Base-by-base conservation (phyloP, 2,888 invertebrate species). In the Chymomyza amoena region DNA sequence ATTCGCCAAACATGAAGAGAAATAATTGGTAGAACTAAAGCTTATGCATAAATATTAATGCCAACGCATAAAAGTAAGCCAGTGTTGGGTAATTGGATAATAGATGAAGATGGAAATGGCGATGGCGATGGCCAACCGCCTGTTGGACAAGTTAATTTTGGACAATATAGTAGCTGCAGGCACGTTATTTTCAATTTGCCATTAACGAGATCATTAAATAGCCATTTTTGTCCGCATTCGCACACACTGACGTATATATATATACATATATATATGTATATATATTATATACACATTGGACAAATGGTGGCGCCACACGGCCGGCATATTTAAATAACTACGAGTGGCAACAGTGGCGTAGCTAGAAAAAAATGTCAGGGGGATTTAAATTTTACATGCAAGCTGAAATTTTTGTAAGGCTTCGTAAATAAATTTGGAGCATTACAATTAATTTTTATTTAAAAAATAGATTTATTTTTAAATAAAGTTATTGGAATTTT, bases 201-300 rank as follows among this genome's bases (percentile, higher is more conserved):
- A 76, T 84, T 80, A 76, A 73, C 80, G 80, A 82, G 78, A 78
- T 84, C 78, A 82, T 84, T 78, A 84, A 84, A 76, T 72, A 67
- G 75, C 67, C 82, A 73, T 82, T 78, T 76, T 59, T 64, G 54
- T 20, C 65, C 32, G 36, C 70, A 32, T 45, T 16, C 15, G 45
- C 16, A 32, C 36, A 18, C n/a, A 45, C 15, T 7, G 9, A 15
- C 25, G n/a, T 28, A 28, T 0, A 16, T 0, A 51, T 0, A 15
- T 4, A 50, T 10, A 25, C 64, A 54, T 28, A 18, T 32, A 32
- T 0, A 16, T 1, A 51, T 2, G 9, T 6, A 50, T 13, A 18
- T 68, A 54, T 25, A 18, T 6, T 32, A 9, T 0, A 16, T 1
- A 51, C 3, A 15, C 32, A 69, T 57, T 15, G 57, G 6, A 15